Percentiles rank a stretch among this genome's conserved stretches.
Conservation (phyloP, 2,797 vertebrate genomes). For the Neoniphon sammara region DNA sequence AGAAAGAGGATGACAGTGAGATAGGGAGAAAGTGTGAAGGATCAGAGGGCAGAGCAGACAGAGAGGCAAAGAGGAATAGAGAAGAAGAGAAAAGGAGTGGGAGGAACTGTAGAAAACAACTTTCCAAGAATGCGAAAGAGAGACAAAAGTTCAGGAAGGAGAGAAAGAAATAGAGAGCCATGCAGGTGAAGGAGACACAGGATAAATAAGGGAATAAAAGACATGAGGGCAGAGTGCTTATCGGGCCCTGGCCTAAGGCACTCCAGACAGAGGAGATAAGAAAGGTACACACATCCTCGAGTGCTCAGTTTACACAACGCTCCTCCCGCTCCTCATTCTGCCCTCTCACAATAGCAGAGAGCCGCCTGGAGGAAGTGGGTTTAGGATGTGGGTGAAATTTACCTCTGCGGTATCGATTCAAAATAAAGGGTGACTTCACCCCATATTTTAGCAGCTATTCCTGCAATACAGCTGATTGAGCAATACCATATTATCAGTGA, state of each 20-base stretch:
- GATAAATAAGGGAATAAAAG: slow-evolving; percentile 61
- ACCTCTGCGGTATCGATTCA: neutral
- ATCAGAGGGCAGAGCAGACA: neutral
- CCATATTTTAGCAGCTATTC: slow-evolving; percentile 9
- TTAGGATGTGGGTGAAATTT: slow-evolving; percentile 16
- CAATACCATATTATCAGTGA: slow-evolving; percentile 1
- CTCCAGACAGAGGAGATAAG: slow-evolving; percentile 68
- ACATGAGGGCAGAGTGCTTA: slow-evolving; percentile 68
- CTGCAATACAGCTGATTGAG: slow-evolving; percentile 12
- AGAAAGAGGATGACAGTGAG: slow-evolving; percentile 11
- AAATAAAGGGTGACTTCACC: neutral
- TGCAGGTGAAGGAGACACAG: slow-evolving; percentile 64
- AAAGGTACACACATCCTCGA: slow-evolving; percentile 54
- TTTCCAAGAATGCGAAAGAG: slow-evolving; percentile 24
- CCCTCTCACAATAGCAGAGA: slow-evolving; percentile 46
- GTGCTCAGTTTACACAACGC: slow-evolving; percentile 67
- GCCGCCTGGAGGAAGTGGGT: slow-evolving; percentile 41
- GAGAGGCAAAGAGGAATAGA: slow-evolving; percentile 6
- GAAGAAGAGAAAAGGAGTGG: slow-evolving; percentile 13
- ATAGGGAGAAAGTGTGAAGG: neutral
- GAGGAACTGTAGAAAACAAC: slow-evolving; percentile 18
- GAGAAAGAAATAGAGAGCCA: slow-evolving; percentile 33
- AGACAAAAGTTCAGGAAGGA: slow-evolving; percentile 24
- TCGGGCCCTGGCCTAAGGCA: slow-evolving; percentile 59
- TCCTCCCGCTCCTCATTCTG: slow-evolving; percentile 24